Evolutionary conservation across 53 echinoderm and acorn worm genomes (phyloP), one percentile per base, ranked within the genome.

Genomic region (Zoroaster sp.): DNA sequence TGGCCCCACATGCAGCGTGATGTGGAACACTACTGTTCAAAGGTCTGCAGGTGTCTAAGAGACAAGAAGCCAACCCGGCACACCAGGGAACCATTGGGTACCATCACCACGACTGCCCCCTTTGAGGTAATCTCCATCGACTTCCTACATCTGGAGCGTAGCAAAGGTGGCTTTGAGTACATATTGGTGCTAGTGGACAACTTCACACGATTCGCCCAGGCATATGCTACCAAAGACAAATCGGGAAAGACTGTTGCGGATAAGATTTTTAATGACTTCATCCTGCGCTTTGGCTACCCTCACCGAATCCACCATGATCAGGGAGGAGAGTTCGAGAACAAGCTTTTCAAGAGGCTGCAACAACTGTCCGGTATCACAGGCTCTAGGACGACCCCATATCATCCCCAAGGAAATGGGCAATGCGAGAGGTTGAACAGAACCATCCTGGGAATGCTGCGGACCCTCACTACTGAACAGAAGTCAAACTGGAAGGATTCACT

Each of bases 241-340:
- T n/a, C n/a, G n/a, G n/a, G n/a, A n/a, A n/a, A n/a, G n/a, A n/a
- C n/a, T n/a, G n/a, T n/a, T n/a, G n/a, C n/a, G n/a, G n/a, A n/a
- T n/a, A n/a, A n/a, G 21, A 72, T 95, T 32, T 95, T 91, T 44
- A 80, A 80, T 46, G 89, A 95, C 44, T 95, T 79, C 79, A 83
- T 93, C 37, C 54, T 92, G 4, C 78, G 75, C 36, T 95, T 89
- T 80, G 95, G 93, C 2, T 95, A 93, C 69, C 93, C 88, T 11
- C 35, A 77, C 6, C 73, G 80, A 63, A 93, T 95, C 59, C 87
- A 91, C 46, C 93, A 88, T 63, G 93, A 93, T 46, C 95, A 95
- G 71, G 89, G 93, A 25, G 70, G 95, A 71, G 95, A 95, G 55
- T 93, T 95, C 38, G 42, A 93, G 25, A 93, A 90, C 53, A 90